Conservation (phyloP, 2,797 vertebrate genomes). For the Anguilla marmorata region DNA sequence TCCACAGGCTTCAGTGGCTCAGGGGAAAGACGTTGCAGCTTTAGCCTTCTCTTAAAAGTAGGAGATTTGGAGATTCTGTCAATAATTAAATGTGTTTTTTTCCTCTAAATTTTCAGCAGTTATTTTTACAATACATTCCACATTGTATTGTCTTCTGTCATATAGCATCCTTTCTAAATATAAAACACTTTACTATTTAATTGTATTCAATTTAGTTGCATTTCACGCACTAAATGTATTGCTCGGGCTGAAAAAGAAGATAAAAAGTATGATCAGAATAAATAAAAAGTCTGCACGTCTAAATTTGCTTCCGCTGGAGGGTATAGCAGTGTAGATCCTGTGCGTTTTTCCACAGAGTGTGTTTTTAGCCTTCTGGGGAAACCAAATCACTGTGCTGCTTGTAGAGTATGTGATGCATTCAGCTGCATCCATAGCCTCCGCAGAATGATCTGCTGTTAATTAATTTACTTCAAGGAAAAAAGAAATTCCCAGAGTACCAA, state of each 20-base stretch:
- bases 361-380: conserved; percentile 48
- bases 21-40: background rate
- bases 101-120: background rate
- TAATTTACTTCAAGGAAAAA: conserved; percentile 54
- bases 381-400: conserved; percentile 45
- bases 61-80: background rate
- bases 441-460: conserved; percentile 54
- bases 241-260: background rate
- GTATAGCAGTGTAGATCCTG: conserved; percentile 42
- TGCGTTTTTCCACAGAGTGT: conserved; percentile 44
- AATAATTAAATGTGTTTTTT: background rate
- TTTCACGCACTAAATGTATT: background rate
- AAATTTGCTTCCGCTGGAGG: conserved; percentile 34
- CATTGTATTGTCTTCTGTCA: background rate
- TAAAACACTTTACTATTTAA: background rate
- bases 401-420: conserved; percentile 52
- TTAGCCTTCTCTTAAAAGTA: background rate
- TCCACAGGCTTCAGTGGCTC: background rate
- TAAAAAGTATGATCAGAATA: background rate
- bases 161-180: background rate
- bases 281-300: conserved; percentile 18
- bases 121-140: conserved; percentile 4
- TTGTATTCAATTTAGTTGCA: background rate
- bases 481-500: conserved; percentile 49
- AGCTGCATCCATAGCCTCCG: conserved; percentile 50